Conservation (phyloP, 2,888 invertebrate species). For the Sarcophaga rosellei region DNA sequence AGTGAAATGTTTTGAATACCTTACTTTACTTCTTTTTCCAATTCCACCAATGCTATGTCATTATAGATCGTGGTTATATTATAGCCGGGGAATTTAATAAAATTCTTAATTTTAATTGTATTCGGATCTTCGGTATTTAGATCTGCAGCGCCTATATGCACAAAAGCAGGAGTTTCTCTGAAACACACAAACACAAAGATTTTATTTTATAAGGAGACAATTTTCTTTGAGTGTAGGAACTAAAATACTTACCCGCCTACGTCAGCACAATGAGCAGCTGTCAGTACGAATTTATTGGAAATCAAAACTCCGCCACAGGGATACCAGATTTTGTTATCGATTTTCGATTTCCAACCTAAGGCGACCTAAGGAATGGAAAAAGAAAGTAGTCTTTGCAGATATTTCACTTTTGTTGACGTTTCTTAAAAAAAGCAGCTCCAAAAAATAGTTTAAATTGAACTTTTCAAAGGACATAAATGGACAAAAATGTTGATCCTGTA, state of each 20-base stretch:
- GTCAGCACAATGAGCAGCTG: constrained; percentile 71
- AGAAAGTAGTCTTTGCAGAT: background rate
- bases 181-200: background rate
- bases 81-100: constrained; percentile 67
- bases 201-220: too few relatives aligned
- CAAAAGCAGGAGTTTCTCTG: constrained; percentile 64
- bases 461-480: too few relatives aligned
- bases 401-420: too few relatives aligned
- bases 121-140: constrained; percentile 56
- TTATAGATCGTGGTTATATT: constrained; percentile 60
- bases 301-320: constrained; percentile 71
- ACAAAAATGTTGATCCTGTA: too few relatives aligned
- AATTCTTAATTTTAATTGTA: constrained; percentile 58
- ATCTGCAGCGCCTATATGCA: constrained; percentile 67
- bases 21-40: constrained; percentile 62
- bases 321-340: constrained; percentile 59
- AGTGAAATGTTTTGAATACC: background rate
- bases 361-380: constrained; percentile 56
- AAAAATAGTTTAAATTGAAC: too few relatives aligned
- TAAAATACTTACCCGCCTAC: constrained; percentile 67
- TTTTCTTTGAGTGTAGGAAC: background rate
- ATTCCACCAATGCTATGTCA: constrained; percentile 71
- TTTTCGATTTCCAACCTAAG: constrained; percentile 68
- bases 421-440: too few relatives aligned
- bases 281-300: constrained; percentile 69